phyloP scores from a whole-genome alignment of 2,797 vertebrate species.

The Chaetodon trifasciatus region DNA sequence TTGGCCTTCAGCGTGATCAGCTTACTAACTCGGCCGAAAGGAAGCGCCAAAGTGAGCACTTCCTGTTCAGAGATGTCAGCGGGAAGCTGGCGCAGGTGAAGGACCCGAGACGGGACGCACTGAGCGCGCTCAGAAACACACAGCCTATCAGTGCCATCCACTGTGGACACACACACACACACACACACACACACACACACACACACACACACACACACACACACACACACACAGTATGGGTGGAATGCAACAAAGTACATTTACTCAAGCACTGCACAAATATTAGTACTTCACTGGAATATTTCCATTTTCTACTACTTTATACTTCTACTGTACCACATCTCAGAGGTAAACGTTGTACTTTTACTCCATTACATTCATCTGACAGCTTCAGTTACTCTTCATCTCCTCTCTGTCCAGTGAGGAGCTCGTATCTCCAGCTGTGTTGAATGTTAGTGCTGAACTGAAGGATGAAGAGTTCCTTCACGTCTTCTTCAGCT shows the following conservation, averaged over 20 bases:
- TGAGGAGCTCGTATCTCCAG: no score
- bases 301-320: no score
- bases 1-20: conserved; percentile 90
- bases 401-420: no score
- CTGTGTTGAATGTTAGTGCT: no score
- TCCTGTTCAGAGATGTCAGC: conserved; percentile 89
- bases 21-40: conserved; percentile 93
- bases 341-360: no score
- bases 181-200: not conserved
- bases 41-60: conserved; percentile 90
- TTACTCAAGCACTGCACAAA: no score
- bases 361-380: no score
- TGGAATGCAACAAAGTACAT: not conserved
- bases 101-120: conserved; percentile 89
- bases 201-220: conserved; percentile 4
- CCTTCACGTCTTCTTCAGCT: no score
- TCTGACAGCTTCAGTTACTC: no score
- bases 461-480: no score
- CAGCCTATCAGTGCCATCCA: conserved; percentile 88
- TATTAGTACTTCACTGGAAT: no score
- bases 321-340: no score
- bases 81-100: conserved; percentile 92
- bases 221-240: not conserved
- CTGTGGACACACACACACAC: conserved; percentile 71
- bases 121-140: conserved; percentile 84